Evolutionary conservation across 2,797 vertebrate genomes (phyloP).

Genomic region (Lithobates pipiens): DNA sequence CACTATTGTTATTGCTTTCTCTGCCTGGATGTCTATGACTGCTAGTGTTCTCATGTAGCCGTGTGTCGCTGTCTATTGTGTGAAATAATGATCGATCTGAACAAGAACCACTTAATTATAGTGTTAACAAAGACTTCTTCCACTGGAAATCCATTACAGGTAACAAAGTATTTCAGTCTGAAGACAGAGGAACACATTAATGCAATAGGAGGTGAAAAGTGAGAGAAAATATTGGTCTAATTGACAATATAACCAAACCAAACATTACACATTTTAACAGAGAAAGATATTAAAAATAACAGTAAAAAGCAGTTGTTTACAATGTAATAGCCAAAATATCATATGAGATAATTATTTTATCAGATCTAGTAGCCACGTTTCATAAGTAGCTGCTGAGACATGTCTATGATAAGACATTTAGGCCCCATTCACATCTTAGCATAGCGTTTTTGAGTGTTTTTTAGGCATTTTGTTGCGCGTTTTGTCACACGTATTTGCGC

Average conservation of each 20-base stretch:
- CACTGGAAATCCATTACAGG: conserved; percentile 34
- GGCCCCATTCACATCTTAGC: too few relatives aligned
- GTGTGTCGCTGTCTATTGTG: conserved; percentile 20
- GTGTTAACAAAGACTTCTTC: conserved; percentile 26
- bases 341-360: background rate
- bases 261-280: background rate
- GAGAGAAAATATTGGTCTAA: background rate
- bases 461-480: too few relatives aligned
- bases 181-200: background rate
- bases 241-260: background rate
- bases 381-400: background rate
- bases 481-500: too few relatives aligned
- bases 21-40: background rate
- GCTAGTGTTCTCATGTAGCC: background rate
- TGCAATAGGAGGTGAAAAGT: background rate
- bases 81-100: conserved; percentile 39
- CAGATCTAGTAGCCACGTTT: background rate
- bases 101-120: conserved; percentile 42
- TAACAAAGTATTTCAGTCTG: conserved; percentile 19
- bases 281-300: background rate
- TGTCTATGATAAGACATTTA: too few relatives aligned
- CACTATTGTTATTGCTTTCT: background rate
- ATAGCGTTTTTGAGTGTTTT: too few relatives aligned
- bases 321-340: background rate
- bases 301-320: background rate